Percentiles rank a stretch among this genome's conserved stretches.
These are phyloP conservation scores for Orycteropus afer DNA, from an alignment of 2,113 vertebrate species.

Conservation along the genomic window DNA sequence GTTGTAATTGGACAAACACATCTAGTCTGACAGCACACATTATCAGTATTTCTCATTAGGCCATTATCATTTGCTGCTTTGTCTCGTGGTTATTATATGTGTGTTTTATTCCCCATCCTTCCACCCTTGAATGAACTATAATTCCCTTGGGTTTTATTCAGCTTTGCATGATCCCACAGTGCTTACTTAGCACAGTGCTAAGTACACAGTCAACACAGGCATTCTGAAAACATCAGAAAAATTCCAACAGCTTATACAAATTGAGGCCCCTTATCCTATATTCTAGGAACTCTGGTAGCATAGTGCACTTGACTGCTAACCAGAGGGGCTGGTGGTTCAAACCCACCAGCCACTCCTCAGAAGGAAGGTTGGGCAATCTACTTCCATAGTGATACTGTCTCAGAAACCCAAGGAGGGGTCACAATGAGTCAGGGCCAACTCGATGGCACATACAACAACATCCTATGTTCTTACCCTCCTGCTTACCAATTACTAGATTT, in stretches of 20 bases:
- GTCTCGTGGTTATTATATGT: not conserved
- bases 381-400: too few species aligned
- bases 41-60: not conserved
- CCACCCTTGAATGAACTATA: not conserved
- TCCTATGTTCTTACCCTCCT: not conserved
- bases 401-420: too few species aligned
- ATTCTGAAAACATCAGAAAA: not conserved
- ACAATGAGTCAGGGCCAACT: too few species aligned
- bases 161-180: not conserved
- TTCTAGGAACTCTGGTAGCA: too few species aligned
- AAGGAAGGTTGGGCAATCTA: too few species aligned
- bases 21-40: not conserved
- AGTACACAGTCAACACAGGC: not conserved
- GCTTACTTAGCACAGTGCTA: not conserved
- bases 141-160: not conserved
- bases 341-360: too few species aligned
- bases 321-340: too few species aligned
- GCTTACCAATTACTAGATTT: not conserved
- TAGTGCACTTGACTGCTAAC: too few species aligned
- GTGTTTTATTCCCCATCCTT: not conserved
- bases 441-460: too few species aligned
- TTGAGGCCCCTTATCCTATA: not conserved
- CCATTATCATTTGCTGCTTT: not conserved
- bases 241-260: not conserved
- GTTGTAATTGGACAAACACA: not conserved